These are phyloP conservation scores for Bombus haemorrhoidalis DNA, from an alignment of 1,140 invertebrate species.

Conservation along the genomic window DNA sequence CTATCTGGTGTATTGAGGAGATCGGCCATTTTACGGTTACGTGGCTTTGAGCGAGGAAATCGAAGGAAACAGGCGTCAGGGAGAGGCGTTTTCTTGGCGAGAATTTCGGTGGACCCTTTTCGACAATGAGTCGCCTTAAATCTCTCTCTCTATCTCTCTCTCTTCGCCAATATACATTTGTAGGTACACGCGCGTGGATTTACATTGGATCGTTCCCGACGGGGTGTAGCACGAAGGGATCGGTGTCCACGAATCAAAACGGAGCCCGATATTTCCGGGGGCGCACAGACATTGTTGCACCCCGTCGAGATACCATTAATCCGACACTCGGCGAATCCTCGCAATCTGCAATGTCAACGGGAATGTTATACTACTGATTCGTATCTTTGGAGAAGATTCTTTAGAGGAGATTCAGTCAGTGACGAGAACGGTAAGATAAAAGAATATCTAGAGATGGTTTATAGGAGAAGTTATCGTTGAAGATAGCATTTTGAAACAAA, in stretches of 20 bases:
- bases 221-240: constrained; percentile 36
- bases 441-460: neutral
- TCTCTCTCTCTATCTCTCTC: constrained; percentile 35
- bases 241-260: constrained; percentile 57
- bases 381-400: constrained; percentile 32
- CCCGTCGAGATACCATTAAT: constrained; percentile 63
- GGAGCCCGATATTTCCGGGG: constrained; percentile 41
- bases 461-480: neutral
- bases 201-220: constrained; percentile 48
- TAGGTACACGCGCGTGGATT: constrained; percentile 52
- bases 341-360: constrained; percentile 54
- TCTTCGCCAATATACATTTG: constrained; percentile 55
- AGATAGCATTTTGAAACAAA: constrained; percentile 1
- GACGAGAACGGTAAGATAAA: neutral
- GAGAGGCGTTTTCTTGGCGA: constrained; percentile 50
- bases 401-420: neutral
- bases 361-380: constrained; percentile 55
- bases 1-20: neutral
- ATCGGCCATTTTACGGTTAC: constrained; percentile 37
- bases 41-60: constrained; percentile 3
- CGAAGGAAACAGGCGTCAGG: neutral
- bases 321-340: constrained; percentile 52
- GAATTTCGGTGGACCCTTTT: neutral
- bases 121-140: constrained; percentile 53
- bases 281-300: constrained; percentile 45